Evolutionary conservation across 2,888 invertebrate species (phyloP).

Genomic region (Gymnoscelis rufifasciata): DNA sequence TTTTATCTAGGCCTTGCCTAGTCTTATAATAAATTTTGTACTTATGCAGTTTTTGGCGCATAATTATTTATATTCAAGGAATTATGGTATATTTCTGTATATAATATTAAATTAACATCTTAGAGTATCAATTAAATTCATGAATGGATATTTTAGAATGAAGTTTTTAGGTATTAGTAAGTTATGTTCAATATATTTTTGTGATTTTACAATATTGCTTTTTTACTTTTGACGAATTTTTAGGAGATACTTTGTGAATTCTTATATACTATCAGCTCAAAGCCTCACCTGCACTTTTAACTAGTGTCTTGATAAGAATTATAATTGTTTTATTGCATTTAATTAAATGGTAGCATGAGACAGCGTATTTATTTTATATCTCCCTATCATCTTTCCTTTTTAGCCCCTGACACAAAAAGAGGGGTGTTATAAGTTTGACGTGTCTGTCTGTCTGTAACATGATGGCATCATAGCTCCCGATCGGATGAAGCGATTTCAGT

Average conservation of each 20-base stretch:
- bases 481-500: too few relatives aligned
- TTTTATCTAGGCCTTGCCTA: conserved; percentile 4
- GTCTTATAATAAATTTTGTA: conserved; percentile 10
- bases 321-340: conserved; percentile 18
- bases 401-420: too few relatives aligned
- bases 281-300: too few relatives aligned
- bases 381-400: neutral
- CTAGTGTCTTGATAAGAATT: too few relatives aligned
- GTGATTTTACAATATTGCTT: conserved; percentile 20
- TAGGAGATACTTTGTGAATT: conserved; percentile 6
- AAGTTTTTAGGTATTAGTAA: conserved; percentile 16
- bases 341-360: conserved; percentile 12
- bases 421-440: too few relatives aligned
- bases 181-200: conserved; percentile 21
- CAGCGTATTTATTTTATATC: neutral
- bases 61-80: conserved; percentile 23
- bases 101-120: conserved; percentile 16
- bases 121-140: conserved; percentile 8
- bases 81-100: conserved; percentile 23
- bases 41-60: conserved; percentile 18
- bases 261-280: conserved; percentile 4
- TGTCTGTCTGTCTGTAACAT: too few relatives aligned
- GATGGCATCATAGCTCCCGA: too few relatives aligned
- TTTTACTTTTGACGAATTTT: conserved; percentile 7
- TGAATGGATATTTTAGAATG: conserved; percentile 13